Evolutionary conservation across 2,888 invertebrate species (phyloP), one percentile per base, ranked within the genome.

Genomic region (Pachymerium ferrugineum): DNA sequence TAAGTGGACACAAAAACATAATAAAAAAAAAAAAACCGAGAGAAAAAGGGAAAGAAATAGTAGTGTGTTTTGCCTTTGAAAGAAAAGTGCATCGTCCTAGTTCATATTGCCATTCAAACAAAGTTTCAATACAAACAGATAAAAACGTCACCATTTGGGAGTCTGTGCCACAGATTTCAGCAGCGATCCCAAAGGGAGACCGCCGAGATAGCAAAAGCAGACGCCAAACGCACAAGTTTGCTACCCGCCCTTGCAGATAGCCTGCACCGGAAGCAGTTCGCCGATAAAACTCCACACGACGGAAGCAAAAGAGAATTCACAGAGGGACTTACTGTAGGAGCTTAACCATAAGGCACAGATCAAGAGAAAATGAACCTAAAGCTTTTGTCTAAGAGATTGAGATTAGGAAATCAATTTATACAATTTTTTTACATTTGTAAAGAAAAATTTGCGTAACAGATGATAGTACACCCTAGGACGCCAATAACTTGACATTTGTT

Each of bases 81-180:
- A 54, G 54, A 19, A 47, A 54, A 54, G 54, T 54, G 54, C 54
- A 54, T 54, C 54, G 54, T 54, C 54, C 54, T 54, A 25, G 54
- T 54, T 22, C 54, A 54, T 54, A 54, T 25, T 54, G 54, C 54
- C 6, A 54, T 54, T 54, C 54, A 54, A 54, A 54, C 54, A 54
- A 54, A 54, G 54, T 54, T 54, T 54, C 54, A 54, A 54, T 54
- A 54, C 54, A 25, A 54, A 54, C 54, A 54, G 54, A 54, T 54
- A 54, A 54, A 54, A 54, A 54, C 54, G 28, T 54, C 54, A 54
- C 54, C 22, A 25, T 54, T 1, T 14, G 1, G 19, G n/a, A 19
- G 22, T 12, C 25, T 12, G 54, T 25, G 54, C 54, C 25, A 22
- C 54, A 25, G 54, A 54, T 54, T 54, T 54, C 25, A 10, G 54